phyloP scores from a whole-genome alignment of 2,888 invertebrate genomes.

The Ditylenchus weischeri region DNA sequence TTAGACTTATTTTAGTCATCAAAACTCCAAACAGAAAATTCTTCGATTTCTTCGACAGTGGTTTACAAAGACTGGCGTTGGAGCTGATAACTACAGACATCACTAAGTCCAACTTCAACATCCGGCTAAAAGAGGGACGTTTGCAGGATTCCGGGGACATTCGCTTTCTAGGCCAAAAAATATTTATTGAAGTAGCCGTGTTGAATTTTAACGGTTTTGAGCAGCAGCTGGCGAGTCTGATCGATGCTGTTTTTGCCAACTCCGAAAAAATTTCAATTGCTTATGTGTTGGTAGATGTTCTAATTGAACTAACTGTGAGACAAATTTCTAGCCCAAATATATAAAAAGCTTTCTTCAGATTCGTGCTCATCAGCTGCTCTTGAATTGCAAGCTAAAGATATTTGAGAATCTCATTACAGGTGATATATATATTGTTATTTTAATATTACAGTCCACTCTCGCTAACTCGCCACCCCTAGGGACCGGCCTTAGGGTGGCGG shows the following conservation, averaged over 20 bases:
- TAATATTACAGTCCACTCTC: no score
- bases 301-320: slow-evolving; percentile 12
- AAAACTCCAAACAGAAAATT: not conserved
- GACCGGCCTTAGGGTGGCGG: no score
- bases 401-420: slow-evolving; percentile 17
- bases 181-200: slow-evolving; percentile 6
- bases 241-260: not conserved
- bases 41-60: not conserved
- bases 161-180: not conserved
- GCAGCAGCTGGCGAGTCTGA: not conserved
- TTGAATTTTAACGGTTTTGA: not conserved
- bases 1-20: slow-evolving; percentile 4
- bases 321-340: no score
- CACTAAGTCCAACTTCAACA: not conserved
- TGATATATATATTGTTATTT: no score
- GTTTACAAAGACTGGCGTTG: not conserved
- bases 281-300: slow-evolving; percentile 20
- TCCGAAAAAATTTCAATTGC: not conserved
- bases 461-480: no score
- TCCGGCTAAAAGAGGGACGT: not conserved
- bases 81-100: not conserved
- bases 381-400: slow-evolving; percentile 13
- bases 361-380: not conserved
- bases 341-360: not conserved
- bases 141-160: not conserved